phyloP scores from a whole-genome alignment of 2,113 vertebrate species.

The Cyanoliseus patagonus region DNA sequence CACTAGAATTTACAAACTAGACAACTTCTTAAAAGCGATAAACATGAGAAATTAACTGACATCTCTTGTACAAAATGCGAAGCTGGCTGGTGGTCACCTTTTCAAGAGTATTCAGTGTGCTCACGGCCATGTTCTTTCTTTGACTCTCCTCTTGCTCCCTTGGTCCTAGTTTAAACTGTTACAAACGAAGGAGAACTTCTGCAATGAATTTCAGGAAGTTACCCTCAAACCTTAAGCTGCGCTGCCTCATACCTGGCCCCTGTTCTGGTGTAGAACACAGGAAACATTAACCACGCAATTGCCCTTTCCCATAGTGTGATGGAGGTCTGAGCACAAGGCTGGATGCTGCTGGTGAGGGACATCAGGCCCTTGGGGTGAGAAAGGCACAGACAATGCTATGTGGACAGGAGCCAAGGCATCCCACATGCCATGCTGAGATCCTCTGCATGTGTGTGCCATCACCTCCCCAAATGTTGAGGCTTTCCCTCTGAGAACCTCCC shows the following conservation, averaged over 20 bases:
- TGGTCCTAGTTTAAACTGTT: background rate
- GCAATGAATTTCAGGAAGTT: accelerated
- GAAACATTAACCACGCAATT: accelerated
- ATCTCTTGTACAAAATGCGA: accelerated
- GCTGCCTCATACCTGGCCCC: accelerated
- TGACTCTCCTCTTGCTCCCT: background rate
- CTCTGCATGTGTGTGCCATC: accelerated
- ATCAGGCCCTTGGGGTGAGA: background rate
- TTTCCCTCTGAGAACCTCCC: background rate
- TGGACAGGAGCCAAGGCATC: background rate
- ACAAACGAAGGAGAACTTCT: background rate
- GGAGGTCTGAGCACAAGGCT: background rate
- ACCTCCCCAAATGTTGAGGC: accelerated
- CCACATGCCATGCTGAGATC: accelerated
- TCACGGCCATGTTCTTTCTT: accelerated
- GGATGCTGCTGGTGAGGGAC: background rate
- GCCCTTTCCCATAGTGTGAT: accelerated
- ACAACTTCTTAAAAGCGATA: background rate
- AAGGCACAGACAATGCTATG: accelerated
- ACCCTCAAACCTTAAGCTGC: accelerated
- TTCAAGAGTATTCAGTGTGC: background rate
- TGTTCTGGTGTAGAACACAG: accelerated
- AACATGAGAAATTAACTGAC: accelerated
- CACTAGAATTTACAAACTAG: background rate
- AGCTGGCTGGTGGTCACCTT: too few species aligned